phyloP scores from a whole-genome alignment of 2,113 vertebrate species.

The Melanostigma gelatinosum region DNA sequence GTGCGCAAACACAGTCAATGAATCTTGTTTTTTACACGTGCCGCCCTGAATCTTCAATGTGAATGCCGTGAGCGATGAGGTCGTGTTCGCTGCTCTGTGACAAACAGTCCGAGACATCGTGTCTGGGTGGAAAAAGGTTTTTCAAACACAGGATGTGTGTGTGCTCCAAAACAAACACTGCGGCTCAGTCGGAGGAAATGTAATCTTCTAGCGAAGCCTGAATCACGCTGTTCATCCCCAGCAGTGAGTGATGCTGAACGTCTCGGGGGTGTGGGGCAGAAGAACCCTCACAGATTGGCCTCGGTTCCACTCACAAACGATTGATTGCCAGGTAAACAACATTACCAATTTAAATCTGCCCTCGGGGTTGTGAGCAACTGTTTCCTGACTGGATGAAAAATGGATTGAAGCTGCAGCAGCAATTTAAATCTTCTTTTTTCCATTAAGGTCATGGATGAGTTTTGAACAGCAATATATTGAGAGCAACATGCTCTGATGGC shows the following conservation, averaged over 20 bases:
- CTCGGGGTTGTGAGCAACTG: conserved; percentile 46
- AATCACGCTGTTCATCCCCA: conserved; percentile 39
- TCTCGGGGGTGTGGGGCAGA: conserved; percentile 1
- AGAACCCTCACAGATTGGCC: conserved; percentile 52
- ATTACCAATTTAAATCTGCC: conserved; percentile 67
- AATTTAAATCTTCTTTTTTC: conserved; percentile 22
- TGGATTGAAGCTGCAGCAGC: conserved; percentile 32
- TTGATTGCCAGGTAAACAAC: conserved; percentile 69
- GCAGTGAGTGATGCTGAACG: conserved; percentile 52
- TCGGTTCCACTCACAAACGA: conserved; percentile 43
- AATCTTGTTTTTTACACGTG: background rate
- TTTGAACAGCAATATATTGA: conserved; percentile 27
- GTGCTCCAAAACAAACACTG: conserved; percentile 31
- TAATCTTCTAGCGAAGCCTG: conserved; percentile 44
- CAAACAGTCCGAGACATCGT: no score
- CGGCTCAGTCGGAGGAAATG: conserved; percentile 33
- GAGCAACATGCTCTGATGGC: conserved; percentile 23
- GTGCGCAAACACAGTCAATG: conserved; percentile 4
- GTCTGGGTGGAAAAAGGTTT: conserved; percentile 9
- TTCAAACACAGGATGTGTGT: conserved; percentile 23
- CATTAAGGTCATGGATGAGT: conserved; percentile 28
- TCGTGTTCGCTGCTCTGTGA: background rate
- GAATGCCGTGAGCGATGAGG: background rate
- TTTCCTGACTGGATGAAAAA: conserved; percentile 55
- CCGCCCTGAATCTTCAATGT: background rate